Base-by-base conservation (phyloP, 2,888 invertebrate species). In the Eristalinus aeneus region DNA sequence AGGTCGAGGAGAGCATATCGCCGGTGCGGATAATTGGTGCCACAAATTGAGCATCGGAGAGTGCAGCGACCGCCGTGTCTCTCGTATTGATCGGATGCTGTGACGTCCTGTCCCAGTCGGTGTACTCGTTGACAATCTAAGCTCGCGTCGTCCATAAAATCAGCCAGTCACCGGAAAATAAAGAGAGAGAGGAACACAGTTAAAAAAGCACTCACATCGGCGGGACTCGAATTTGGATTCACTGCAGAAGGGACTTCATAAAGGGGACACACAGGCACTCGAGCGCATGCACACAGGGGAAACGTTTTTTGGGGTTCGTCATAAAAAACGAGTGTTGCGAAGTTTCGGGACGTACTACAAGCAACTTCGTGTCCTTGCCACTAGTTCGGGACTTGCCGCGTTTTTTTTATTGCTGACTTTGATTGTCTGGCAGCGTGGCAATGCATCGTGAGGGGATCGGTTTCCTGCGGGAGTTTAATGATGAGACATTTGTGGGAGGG, bases 71-170 rank as follows among this genome's bases (percentile, higher is more conserved):
- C 3, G 98, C 96, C 11, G 97, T 96, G 91, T 98, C 97, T 87
- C 97, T 94, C 8, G 97, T 97, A 90, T 97, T 97, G 89, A 97
- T 96, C 63, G 97, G 97, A 92, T 97, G 97, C 93, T 97, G 94
- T 90, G 97, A 97, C 89, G 97, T 97, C 92, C 96, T 94, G 92
- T 97, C 97, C 99, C 99, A 99, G 93, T 99, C 98, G 79, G 98
- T 99, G 93, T 99, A 99, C 91, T 99, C 98, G 92, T 98, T 98
- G 89, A 98, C 97, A 77, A 93, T 92, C 92, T 85, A 69, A 46
- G 36, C 72, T 63, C 77, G 68, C 58, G 34, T 39, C 27, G 72
- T 77, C 65, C 81, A 72, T 76, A 64, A 22, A 76, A 81, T 72
- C 54, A 60, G 32, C 32, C 39, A 27, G 58, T 67, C 11, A 12